phyloP scores from a whole-genome alignment of 2,113 vertebrate genomes.

The Misgurnus mizolepis region DNA sequence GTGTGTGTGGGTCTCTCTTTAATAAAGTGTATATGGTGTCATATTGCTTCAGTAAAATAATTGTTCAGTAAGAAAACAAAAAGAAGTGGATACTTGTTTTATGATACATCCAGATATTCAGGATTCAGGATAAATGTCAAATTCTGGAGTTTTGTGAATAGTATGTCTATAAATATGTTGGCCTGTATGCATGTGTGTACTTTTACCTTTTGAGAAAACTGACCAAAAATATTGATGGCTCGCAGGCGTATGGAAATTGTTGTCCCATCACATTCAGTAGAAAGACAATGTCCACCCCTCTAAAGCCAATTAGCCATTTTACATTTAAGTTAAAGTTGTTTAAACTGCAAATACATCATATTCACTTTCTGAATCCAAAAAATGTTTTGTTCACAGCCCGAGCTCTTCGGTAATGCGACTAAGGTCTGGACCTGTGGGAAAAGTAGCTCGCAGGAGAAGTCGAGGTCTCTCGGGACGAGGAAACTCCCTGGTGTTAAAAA shows the following conservation, averaged over 20 bases:
- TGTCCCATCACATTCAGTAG: no score
- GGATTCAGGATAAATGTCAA: no score
- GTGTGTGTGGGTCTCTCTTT: neutral
- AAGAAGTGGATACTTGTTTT: neutral
- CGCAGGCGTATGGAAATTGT: no score
- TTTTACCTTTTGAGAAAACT: no score
- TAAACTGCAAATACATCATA: no score
- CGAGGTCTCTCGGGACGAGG: slow-evolving; percentile 46
- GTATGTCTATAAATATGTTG: no score
- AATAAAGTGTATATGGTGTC: neutral
- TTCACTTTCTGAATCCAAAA: neutral
- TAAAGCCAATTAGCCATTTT: no score
- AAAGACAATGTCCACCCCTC: no score
- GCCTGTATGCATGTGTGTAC: no score
- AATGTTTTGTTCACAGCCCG: slow-evolving; percentile 56
- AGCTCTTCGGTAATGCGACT: slow-evolving; percentile 54
- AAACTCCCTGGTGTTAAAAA: slow-evolving; percentile 55
- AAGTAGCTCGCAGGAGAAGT: slow-evolving; percentile 51
- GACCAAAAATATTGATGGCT: no score
- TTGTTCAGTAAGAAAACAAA: neutral
- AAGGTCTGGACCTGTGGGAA: slow-evolving; percentile 55
- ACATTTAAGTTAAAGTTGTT: no score
- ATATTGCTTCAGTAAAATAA: neutral
- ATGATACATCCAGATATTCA: neutral
- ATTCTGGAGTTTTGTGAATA: no score